Conservation (phyloP, 1,140 invertebrate species). For the Oryctes rhinoceros region DNA sequence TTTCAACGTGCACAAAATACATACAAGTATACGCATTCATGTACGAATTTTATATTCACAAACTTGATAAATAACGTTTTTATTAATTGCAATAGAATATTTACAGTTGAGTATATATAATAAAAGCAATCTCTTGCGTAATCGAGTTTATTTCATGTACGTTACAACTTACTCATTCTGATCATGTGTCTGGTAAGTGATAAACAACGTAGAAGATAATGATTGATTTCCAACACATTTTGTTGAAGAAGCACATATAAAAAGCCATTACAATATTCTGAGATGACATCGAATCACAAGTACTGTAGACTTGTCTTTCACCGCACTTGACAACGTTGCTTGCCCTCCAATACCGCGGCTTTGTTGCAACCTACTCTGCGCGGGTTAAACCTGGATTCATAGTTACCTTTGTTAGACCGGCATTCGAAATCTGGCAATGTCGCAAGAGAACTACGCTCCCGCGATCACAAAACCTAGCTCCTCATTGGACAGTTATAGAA, state of each 20-base stretch:
- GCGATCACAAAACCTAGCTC: slow-evolving; percentile 57
- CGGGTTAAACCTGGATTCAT: slow-evolving; percentile 35
- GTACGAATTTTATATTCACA: neutral
- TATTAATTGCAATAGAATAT: neutral
- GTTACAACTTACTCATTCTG: slow-evolving; percentile 15
- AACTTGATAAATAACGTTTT: neutral
- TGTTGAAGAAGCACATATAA: slow-evolving; percentile 36
- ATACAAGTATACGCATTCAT: neutral
- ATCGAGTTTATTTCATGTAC: slow-evolving; percentile 11
- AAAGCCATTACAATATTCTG: slow-evolving; percentile 38
- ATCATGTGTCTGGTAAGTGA: slow-evolving; percentile 45
- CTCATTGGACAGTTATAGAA: slow-evolving; percentile 54
- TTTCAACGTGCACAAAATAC: neutral
- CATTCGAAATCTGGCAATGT: slow-evolving; percentile 50
- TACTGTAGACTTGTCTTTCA: slow-evolving; percentile 37
- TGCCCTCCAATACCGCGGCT: slow-evolving; percentile 50
- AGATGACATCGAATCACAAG: slow-evolving; percentile 41
- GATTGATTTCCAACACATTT: slow-evolving; percentile 30
- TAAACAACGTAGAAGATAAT: slow-evolving; percentile 10
- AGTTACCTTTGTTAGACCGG: slow-evolving; percentile 38
- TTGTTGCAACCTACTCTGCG: slow-evolving; percentile 46
- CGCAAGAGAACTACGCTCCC: slow-evolving; percentile 56
- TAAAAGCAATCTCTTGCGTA: slow-evolving; percentile 20
- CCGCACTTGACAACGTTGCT: slow-evolving; percentile 51
- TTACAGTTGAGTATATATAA: neutral